Percentiles rank a stretch among this genome's conserved stretches.
These are phyloP conservation scores for Celastrina argiolus DNA, from an alignment of 2,888 invertebrate species.

Conservation along the genomic window DNA sequence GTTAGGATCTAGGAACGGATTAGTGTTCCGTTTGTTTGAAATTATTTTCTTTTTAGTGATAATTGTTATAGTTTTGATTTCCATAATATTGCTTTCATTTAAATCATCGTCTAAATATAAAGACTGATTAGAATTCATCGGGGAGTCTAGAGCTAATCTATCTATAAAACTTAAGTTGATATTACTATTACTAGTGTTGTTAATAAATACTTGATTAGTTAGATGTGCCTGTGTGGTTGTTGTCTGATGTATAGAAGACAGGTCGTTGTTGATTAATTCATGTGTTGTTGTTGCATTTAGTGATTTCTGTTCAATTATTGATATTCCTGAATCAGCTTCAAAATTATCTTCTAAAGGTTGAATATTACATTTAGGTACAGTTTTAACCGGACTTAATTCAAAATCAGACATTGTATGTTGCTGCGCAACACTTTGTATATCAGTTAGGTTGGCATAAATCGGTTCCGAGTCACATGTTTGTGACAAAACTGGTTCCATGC, in stretches of 20 bases:
- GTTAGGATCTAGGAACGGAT: conserved; percentile 66
- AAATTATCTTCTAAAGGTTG: conserved; percentile 31
- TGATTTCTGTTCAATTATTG: conserved; percentile 47
- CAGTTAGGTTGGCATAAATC: conserved; percentile 52
- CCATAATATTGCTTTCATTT: conserved; percentile 75
- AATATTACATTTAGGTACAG: conserved; percentile 24
- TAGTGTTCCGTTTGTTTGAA: conserved; percentile 53
- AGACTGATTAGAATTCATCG: conserved; percentile 59
- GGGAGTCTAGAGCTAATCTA: conserved; percentile 62
- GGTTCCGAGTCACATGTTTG: conserved; percentile 42
- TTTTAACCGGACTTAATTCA: neutral
- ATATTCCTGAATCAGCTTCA: conserved; percentile 53
- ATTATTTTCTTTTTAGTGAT: conserved; percentile 63
- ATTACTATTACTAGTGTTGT: conserved; percentile 57
- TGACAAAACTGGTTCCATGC: neutral
- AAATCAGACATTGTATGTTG: conserved; percentile 27
- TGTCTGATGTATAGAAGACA: conserved; percentile 42
- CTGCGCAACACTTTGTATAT: conserved; percentile 24
- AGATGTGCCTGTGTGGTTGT: conserved; percentile 57
- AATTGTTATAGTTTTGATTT: conserved; percentile 72
- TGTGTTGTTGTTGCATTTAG: conserved; percentile 44
- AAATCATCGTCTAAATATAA: conserved; percentile 69
- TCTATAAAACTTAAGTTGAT: conserved; percentile 70
- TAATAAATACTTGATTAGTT: conserved; percentile 58
- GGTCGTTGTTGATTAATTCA: conserved; percentile 34